Evolutionary conservation across 2,888 invertebrate genomes (phyloP).

Genomic region (Melieria picta): DNA sequence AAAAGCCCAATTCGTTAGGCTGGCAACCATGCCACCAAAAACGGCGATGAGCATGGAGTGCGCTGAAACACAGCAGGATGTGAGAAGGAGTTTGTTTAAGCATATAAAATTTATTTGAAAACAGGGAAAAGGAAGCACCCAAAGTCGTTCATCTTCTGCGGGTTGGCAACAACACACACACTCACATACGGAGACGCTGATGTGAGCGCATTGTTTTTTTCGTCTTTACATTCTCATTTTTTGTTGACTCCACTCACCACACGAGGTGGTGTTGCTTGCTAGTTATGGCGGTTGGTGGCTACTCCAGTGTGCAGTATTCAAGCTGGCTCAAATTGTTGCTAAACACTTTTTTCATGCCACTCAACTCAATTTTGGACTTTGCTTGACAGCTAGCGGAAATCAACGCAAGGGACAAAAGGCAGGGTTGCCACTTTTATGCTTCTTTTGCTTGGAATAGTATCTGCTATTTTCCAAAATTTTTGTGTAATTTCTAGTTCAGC

Average conservation of each 20-base stretch:
- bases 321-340: slow-evolving; percentile 27
- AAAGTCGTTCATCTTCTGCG: slow-evolving; percentile 44
- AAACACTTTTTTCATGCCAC: slow-evolving; percentile 24
- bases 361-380: too few species aligned
- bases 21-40: slow-evolving; percentile 17
- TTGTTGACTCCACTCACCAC: background rate
- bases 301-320: slow-evolving; percentile 15
- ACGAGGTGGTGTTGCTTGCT: slow-evolving; percentile 3
- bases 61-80: background rate
- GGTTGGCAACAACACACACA: background rate
- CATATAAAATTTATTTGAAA: slow-evolving; percentile 43
- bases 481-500: slow-evolving; percentile 8
- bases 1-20: slow-evolving; percentile 16
- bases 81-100: slow-evolving; percentile 34
- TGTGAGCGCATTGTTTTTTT: background rate
- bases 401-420: too few species aligned
- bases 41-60: slow-evolving; percentile 15
- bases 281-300: slow-evolving; percentile 6
- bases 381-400: too few species aligned
- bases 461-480: background rate
- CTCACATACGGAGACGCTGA: background rate
- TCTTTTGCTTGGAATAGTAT: background rate
- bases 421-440: too few species aligned
- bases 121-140: slow-evolving; percentile 45
- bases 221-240: background rate